Percentiles rank a stretch among this genome's conserved stretches.
Conservation (phyloP, 2,113 vertebrate species). For the Centropus unirufus region DNA sequence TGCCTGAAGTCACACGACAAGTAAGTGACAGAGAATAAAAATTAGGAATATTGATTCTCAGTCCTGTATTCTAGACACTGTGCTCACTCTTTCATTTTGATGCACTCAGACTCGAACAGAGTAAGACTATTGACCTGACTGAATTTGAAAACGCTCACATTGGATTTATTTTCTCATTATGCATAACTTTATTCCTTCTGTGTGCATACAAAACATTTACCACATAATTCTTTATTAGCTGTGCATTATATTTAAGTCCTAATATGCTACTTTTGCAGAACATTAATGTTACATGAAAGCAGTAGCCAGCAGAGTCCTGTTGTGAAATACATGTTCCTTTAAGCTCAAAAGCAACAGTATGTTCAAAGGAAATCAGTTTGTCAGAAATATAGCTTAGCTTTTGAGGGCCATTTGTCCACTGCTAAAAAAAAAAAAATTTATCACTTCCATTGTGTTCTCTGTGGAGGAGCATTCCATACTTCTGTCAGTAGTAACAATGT, state of each 20-base stretch:
- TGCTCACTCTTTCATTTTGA: background rate
- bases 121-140: background rate
- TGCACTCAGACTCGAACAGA: background rate
- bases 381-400: background rate
- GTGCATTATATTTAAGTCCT: background rate
- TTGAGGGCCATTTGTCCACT: background rate
- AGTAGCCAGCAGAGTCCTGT: background rate
- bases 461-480: background rate
- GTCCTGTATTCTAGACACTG: background rate
- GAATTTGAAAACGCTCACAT: background rate
- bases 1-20: background rate
- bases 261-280: background rate
- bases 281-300: background rate
- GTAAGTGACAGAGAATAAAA: background rate
- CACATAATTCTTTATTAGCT: background rate
- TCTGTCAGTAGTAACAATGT: background rate
- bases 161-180: conserved; percentile 13
- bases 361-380: background rate
- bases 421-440: background rate
- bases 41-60: background rate
- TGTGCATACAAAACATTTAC: background rate
- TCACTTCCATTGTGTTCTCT: background rate
- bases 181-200: background rate
- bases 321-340: background rate
- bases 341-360: background rate